These are phyloP conservation scores for Ictidomys tridecemlineatus DNA, from an alignment of 2,113 vertebrate genomes.

Conservation along the genomic window DNA sequence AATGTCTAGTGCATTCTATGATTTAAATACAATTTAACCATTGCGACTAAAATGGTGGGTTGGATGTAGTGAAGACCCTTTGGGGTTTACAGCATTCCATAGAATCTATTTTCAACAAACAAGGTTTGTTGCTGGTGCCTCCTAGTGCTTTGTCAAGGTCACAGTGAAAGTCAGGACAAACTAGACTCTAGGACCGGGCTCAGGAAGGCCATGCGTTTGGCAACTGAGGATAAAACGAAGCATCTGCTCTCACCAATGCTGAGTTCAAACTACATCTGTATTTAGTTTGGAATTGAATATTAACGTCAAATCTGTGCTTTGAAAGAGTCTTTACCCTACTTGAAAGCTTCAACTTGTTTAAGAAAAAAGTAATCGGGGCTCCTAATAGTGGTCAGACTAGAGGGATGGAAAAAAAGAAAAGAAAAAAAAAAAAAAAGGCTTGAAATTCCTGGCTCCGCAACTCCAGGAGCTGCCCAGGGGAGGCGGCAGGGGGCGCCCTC, in stretches of 20 bases:
- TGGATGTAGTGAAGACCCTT: not conserved
- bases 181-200: not conserved
- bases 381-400: not conserved
- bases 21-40: not conserved
- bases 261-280: not conserved
- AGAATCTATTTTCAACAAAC: slow-evolving; percentile 12
- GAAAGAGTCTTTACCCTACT: not conserved
- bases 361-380: not conserved
- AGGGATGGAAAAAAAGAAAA: too few species aligned
- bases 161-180: not conserved
- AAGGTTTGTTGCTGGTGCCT: not conserved
- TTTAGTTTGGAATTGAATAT: slow-evolving; percentile 18
- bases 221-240: not conserved
- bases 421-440: accelerated
- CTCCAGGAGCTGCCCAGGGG: not conserved
- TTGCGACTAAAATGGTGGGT: not conserved
- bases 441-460: accelerated
- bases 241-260: not conserved
- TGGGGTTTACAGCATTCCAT: not conserved
- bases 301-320: not conserved
- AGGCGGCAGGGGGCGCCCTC: slow-evolving; percentile 44
- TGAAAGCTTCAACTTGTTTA: slow-evolving; percentile 5
- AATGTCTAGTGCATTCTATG: not conserved
- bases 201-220: not conserved
- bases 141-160: not conserved